Base-by-base conservation (phyloP, 1,140 invertebrate species). In the Pinna nobilis region DNA sequence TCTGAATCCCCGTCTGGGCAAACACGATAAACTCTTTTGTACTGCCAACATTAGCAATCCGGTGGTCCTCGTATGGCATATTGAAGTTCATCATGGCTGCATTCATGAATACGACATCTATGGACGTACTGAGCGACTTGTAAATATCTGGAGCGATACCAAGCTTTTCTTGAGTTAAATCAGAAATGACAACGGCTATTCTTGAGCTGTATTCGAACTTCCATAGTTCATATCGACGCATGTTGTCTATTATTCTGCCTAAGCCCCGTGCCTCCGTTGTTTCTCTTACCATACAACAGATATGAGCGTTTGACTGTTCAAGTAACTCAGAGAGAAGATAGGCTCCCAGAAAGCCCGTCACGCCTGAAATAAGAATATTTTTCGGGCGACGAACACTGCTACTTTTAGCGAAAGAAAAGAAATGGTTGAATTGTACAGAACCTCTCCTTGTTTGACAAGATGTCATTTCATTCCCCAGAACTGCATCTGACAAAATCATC, bases 51-150 rank as follows among this genome's bases (percentile, higher is more conserved):
- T 82, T 82, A 53, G 76, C 74, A 25, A 69, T 68, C 55, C 75
- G 61, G 50, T 82, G 81, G 28, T 80, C 81, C 60, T 74, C 68
- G 59, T 82, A 82, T 13, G 44, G 23, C 61, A 74, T 77, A 39
- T 82, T 82, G 66, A 82, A 82, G 53, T 82, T 82, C 76, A 82
- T 79, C 57, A 68, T 74, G 1, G 81, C 81, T 6, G 81, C 81
- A 65, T 82, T 82, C 74, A 82, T 80, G 59, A 80, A 80, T 1
- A 82, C 74, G 28, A 74, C 74, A 51, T 82, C 81, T 3, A 82
- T 65, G 13, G 59, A 59, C 51, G 76, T 70, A n/a, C 71, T 74
- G 1, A 82, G 44, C 4, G 70, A 60, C 9, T 57, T 70, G 47
- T 82, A 80, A 23, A 82, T 77, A 60, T 80, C 79, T 13, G 78